Evolutionary conservation across 1,140 invertebrate genomes (phyloP).

Genomic region (Bombus impatiens): DNA sequence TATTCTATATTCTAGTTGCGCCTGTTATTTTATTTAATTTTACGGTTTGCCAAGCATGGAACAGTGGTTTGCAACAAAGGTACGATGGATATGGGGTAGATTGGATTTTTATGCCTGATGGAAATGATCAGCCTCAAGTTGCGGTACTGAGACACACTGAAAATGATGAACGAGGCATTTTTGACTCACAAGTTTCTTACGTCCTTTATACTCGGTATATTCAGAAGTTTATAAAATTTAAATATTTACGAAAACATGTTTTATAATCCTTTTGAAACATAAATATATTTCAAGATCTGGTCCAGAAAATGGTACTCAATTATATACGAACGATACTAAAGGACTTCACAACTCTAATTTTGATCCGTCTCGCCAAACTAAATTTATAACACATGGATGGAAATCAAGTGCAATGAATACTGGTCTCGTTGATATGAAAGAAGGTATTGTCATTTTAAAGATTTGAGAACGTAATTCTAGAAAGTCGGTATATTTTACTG

Average conservation of each 20-base stretch:
- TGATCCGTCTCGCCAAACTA: constrained; percentile 83
- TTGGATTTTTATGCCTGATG: constrained; percentile 87
- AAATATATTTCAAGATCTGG: constrained; percentile 72
- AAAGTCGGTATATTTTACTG: neutral
- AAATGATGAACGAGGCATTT: constrained; percentile 64
- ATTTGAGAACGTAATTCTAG: neutral
- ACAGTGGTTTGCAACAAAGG: constrained; percentile 71
- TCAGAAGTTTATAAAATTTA: neutral
- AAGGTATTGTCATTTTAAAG: constrained; percentile 67
- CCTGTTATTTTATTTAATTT: neutral
- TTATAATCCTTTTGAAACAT: neutral
- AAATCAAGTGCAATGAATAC: constrained; percentile 82
- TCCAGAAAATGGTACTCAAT: constrained; percentile 71
- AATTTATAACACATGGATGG: constrained; percentile 90
- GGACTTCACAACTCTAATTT: constrained; percentile 81
- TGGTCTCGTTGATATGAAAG: constrained; percentile 73
- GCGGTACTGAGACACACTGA: constrained; percentile 79
- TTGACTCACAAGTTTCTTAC: constrained; percentile 72
- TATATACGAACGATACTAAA: constrained; percentile 73
- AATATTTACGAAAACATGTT: neutral
- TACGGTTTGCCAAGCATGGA: constrained; percentile 41
- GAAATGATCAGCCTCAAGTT: constrained; percentile 83
- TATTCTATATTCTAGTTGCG: neutral
- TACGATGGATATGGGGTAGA: constrained; percentile 83
- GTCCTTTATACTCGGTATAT: constrained; percentile 78